Conservation (phyloP, 2,888 invertebrate genomes). For the Vanessa cardui region DNA sequence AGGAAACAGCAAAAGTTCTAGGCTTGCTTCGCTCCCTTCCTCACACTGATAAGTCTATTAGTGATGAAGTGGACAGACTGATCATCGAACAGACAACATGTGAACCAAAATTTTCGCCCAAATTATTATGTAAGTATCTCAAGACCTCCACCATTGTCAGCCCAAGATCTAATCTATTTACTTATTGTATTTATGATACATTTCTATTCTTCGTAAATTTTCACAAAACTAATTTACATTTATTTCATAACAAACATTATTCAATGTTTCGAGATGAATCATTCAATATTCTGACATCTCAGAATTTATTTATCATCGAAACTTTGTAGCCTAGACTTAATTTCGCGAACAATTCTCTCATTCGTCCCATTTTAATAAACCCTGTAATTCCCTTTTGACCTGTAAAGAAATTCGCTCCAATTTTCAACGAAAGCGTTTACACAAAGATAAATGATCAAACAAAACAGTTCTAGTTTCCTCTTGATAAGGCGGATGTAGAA, state of each 20-base stretch:
- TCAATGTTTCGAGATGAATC: too few relatives aligned
- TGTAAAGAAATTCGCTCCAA: not conserved
- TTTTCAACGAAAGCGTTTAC: not conserved
- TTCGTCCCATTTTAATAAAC: not conserved
- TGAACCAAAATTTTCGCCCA: slow-evolving; percentile 71
- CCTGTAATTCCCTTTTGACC: not conserved
- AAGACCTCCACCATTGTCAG: too few relatives aligned
- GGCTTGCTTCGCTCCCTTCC: slow-evolving; percentile 72
- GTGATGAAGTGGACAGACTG: slow-evolving; percentile 66
- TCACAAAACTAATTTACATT: too few relatives aligned
- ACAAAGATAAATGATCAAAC: not conserved
- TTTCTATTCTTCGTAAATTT: too few relatives aligned
- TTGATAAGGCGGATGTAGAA: slow-evolving; percentile 26
- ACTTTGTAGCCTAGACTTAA: too few relatives aligned
- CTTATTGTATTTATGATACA: too few relatives aligned
- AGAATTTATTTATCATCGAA: too few relatives aligned
- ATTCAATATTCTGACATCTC: too few relatives aligned
- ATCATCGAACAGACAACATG: slow-evolving; percentile 66
- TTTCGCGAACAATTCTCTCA: not conserved
- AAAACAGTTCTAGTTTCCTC: slow-evolving; percentile 2
- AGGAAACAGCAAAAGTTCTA: slow-evolving; percentile 71
- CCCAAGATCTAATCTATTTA: too few relatives aligned
- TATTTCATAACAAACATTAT: too few relatives aligned
- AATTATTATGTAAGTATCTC: slow-evolving; percentile 65
- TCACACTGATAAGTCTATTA: slow-evolving; percentile 55